phyloP scores from a whole-genome alignment of 2,888 invertebrate genomes.

The Andrena hattorfiana region DNA sequence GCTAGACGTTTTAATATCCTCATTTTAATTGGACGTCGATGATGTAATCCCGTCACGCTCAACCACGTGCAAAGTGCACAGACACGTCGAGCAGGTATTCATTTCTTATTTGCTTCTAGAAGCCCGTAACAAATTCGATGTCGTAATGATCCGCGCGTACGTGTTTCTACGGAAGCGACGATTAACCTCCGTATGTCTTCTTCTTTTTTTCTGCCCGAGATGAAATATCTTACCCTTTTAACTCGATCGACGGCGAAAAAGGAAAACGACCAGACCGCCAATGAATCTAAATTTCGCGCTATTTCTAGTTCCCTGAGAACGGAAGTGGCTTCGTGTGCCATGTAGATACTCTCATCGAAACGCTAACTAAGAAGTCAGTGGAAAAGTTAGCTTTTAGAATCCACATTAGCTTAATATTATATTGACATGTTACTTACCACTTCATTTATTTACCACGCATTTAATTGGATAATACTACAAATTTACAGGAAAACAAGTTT shows the following conservation, averaged over 20 bases:
- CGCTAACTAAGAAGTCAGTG: conserved; percentile 9
- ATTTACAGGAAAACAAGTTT: too few species aligned
- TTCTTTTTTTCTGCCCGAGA: not conserved
- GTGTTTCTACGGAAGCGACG: conserved; percentile 7
- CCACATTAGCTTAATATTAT: too few species aligned
- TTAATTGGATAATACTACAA: too few species aligned
- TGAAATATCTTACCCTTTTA: conserved; percentile 15
- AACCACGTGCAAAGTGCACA: conserved; percentile 35
- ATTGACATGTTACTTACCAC: too few species aligned
- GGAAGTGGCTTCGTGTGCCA: not conserved
- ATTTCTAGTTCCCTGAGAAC: conserved; percentile 12
- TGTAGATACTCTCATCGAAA: conserved; percentile 15
- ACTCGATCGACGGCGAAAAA: not conserved
- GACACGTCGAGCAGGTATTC: conserved; percentile 18
- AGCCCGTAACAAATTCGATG: conserved; percentile 48
- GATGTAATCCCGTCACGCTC: conserved; percentile 42
- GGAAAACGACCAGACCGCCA: conserved; percentile 12
- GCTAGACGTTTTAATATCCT: conserved; percentile 67
- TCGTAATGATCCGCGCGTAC: conserved; percentile 29
- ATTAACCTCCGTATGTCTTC: conserved; percentile 20
- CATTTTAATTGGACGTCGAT: conserved; percentile 62
- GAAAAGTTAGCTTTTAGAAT: not conserved
- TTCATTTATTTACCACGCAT: too few species aligned
- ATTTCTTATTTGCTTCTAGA: conserved; percentile 40
- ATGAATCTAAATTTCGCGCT: conserved; percentile 1